Conservation (phyloP, 2,888 invertebrate species). For the Kuschelorhynchus macadamiae region DNA sequence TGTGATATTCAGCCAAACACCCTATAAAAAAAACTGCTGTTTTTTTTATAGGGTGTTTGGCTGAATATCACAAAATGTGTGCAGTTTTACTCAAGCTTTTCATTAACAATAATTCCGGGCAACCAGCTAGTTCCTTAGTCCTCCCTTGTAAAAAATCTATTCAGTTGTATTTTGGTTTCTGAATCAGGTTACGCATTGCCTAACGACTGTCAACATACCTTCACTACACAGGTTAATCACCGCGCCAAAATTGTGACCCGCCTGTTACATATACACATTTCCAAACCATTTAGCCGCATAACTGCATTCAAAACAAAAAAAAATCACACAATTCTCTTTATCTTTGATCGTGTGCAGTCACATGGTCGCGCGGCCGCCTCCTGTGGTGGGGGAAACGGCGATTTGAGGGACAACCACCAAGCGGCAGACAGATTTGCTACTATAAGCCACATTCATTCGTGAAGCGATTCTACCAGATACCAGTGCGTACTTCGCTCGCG, state of each 20-base stretch:
- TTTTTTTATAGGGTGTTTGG: too few relatives aligned
- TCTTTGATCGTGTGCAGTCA: conserved; percentile 14
- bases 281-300: neutral
- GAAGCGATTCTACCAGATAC: too few relatives aligned
- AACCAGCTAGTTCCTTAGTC: too few relatives aligned
- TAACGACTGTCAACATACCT: neutral
- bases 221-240: neutral
- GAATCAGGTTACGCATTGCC: too few relatives aligned
- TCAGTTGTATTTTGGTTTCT: too few relatives aligned
- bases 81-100: too few relatives aligned
- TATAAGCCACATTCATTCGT: conserved; percentile 11
- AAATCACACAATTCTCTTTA: conserved; percentile 10
- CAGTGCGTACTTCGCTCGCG: too few relatives aligned
- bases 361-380: conserved; percentile 48
- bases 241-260: neutral
- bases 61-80: too few relatives aligned
- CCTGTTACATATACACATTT: neutral
- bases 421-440: neutral
- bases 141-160: too few relatives aligned
- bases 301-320: conserved; percentile 8
- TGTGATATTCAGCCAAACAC: too few relatives aligned
- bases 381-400: conserved; percentile 8
- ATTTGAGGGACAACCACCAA: conserved; percentile 26
- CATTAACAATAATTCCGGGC: too few relatives aligned
- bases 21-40: too few relatives aligned